Evolutionary conservation across 2,113 vertebrate species (phyloP), one percentile per base, ranked within the genome.

Genomic region (Neolamprologus caudopunctatus): DNA sequence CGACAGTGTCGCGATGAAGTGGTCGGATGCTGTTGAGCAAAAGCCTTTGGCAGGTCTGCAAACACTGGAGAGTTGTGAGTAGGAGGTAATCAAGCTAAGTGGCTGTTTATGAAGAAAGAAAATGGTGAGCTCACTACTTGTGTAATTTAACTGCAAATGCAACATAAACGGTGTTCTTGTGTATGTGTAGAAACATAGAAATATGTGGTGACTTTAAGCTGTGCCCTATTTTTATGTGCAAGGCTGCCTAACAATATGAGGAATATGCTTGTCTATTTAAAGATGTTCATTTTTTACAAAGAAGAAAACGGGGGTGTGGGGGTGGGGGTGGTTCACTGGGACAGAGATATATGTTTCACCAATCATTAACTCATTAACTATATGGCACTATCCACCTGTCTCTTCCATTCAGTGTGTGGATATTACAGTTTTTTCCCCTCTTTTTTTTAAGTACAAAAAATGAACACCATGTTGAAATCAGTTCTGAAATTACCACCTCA

Each of bases 51-150:
- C 83, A 87, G 81, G 66, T 73, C 85, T 91, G 81, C 3, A 6
- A 73, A 80, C 4, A 3, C 31, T 24, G 17, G 84, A 83, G 91
- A 82, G 85, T 51, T 66, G 81, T 53, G 80, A 86, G 84, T 68
- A 10, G 84, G 83, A 90, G 75, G 80, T 94, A 95, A 95, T 95
- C 91, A 93, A 93, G 88, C 90, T 94, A 95, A 94, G 94, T 95
- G 94, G 87, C 88, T 92, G 50, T 92, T 94, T 93, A 94, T 94
- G 91, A 92, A 93, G 85, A 90, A 86, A 68, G 84, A 87, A 94
- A 91, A 90, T 63, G 80, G 83, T 83, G 90, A 89, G 71, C 89
- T 91, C 88, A 92, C 85, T 88, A 24, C 84, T 89, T 84, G 37
- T 84, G 82, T 81, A 89, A 88, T 92, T 91, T 92, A 88, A 89